These are phyloP conservation scores for Apocheima hispidaria DNA, from an alignment of 2,888 invertebrate genomes.

Conservation along the genomic window DNA sequence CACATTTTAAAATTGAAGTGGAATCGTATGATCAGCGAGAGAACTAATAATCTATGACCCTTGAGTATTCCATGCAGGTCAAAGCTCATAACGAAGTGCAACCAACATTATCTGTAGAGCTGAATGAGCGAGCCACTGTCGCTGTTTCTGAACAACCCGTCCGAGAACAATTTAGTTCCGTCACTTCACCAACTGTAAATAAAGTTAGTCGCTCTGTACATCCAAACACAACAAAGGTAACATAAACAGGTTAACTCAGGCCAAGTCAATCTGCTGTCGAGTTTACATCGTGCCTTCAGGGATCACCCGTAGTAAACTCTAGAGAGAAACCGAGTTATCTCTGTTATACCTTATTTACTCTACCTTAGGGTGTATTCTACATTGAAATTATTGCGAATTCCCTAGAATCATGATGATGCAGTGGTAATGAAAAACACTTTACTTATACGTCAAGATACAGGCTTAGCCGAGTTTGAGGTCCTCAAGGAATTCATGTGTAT, in stretches of 20 bases:
- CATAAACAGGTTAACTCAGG: conserved; percentile 55
- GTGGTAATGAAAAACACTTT: neutral
- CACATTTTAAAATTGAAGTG: too few relatives aligned
- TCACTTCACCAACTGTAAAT: neutral
- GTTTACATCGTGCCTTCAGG: conserved; percentile 55
- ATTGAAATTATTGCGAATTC: neutral
- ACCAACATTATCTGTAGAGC: neutral
- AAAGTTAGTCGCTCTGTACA: neutral
- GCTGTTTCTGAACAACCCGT: neutral
- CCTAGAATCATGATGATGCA: neutral
- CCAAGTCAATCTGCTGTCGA: conserved; percentile 69
- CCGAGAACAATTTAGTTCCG: neutral
- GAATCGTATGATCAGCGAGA: too few relatives aligned
- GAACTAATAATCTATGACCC: too few relatives aligned
- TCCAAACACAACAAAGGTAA: conserved; percentile 41
- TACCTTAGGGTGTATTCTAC: neutral
- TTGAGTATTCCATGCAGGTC: too few relatives aligned
- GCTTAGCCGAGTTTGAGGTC: too few relatives aligned
- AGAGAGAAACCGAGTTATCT: conserved; percentile 5
- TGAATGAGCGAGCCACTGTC: neutral
- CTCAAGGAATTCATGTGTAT: too few relatives aligned
- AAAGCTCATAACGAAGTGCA: too few relatives aligned
- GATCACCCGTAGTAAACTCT: conserved; percentile 27
- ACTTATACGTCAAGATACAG: too few relatives aligned
- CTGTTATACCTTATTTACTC: conserved; percentile 5